Evolutionary conservation across 2,888 invertebrate genomes (phyloP), one percentile per base, ranked within the genome.

Genomic region (Amiota minor): DNA sequence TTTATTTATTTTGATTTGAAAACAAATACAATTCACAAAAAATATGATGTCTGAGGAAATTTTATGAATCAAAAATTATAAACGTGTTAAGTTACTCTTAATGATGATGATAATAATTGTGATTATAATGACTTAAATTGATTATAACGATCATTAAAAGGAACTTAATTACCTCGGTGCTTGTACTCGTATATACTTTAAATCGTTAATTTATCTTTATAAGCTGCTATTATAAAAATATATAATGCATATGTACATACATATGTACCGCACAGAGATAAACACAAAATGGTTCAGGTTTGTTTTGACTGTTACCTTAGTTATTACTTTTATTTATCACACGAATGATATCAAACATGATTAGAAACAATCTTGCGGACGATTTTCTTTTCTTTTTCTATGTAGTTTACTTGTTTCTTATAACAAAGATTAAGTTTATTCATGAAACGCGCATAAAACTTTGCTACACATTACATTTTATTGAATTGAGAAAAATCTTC

Each of bases 311-410:
- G 46, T 46, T 65, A 18, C 49, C 23, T 20, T 10, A 50, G 23
- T 8, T n/a, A 68, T 8, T n/a, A 68, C 53, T 53, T 68, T 68
- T 68, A 49, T 53, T 68, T 68, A 68, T 68, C 67, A 53, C 23
- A 23, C 23, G 53, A 68, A 68, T 16, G 67, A 68, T 68, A 68
- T 50, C 67, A 68, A 68, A 53, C 49, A 46, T 53, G 67, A 53
- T 68, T 47, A 67, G 20, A 6, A 62, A 35, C 11, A 53, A 50
- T 6, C 46, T 2, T 6, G 46, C 18, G 4, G 12, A 12, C 12
- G 23, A 47, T 50, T 23, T 50, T 23, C 53, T 8, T 46, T 65
- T 50, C 35, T n/a, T 68, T 16, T 11, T 50, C 50, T 46, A 46
- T 35, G 49, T 50, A 53, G 6, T 53, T 20, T n/a, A 65, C 8